phyloP scores from a whole-genome alignment of 2,797 vertebrate genomes.

The Lepus oiostolus region DNA sequence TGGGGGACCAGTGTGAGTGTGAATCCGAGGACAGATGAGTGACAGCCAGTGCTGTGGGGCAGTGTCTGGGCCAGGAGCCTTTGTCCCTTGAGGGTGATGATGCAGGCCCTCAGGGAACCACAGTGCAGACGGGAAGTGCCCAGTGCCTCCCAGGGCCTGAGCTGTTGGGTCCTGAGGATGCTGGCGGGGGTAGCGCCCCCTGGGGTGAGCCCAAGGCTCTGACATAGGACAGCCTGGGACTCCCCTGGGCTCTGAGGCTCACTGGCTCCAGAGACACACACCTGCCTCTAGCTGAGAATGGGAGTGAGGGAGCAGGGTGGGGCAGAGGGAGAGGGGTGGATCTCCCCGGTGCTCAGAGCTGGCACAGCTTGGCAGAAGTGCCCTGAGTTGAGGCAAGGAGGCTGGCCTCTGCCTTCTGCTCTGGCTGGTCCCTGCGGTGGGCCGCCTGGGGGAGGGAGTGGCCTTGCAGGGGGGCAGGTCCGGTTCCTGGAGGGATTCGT shows the following conservation, averaged over 20 bases:
- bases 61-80: neutral
- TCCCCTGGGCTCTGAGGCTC: neutral
- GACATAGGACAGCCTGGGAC: neutral
- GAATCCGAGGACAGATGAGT: rapidly evolving
- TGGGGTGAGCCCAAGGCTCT: neutral
- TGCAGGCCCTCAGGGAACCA: neutral
- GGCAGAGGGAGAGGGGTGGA: neutral
- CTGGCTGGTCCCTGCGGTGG: rapidly evolving
- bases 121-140: neutral
- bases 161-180: neutral
- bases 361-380: neutral
- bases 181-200: rapidly evolving
- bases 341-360: neutral
- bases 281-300: neutral
- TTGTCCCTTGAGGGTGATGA: neutral
- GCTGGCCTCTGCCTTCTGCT: neutral
- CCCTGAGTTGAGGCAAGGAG: neutral
- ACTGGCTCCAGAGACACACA: rapidly evolving
- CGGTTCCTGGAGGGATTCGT: neutral
- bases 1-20: neutral
- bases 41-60: neutral
- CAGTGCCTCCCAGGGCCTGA: neutral
- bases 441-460: neutral
- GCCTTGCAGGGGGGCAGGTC: neutral
- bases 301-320: neutral